These are phyloP conservation scores for Electrophaes corylata DNA, from an alignment of 2,888 invertebrate genomes.

Conservation along the genomic window DNA sequence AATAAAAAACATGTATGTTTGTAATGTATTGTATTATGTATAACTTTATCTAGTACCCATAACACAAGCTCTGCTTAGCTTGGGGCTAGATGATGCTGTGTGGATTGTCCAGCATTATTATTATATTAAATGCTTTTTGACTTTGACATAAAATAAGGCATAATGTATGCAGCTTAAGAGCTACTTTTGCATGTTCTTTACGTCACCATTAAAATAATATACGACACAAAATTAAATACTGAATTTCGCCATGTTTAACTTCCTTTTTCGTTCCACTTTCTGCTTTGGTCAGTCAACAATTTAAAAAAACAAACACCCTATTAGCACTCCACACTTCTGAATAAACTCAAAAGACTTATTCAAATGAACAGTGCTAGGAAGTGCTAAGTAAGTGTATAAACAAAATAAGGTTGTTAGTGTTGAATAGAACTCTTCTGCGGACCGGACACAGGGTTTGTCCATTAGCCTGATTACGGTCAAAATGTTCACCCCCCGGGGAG, in stretches of 20 bases:
- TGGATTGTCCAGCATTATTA: too few species aligned
- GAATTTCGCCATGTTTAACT: too few species aligned
- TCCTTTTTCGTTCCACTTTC: too few species aligned
- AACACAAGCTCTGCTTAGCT: too few species aligned
- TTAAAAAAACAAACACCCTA: background rate
- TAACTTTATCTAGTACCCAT: too few species aligned
- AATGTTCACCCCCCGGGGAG: slow-evolving; percentile 66
- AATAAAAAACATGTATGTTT: too few species aligned
- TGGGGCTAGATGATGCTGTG: too few species aligned
- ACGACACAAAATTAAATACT: too few species aligned
- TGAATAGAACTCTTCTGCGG: slow-evolving; percentile 66
- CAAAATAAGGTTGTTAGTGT: slow-evolving; percentile 69
- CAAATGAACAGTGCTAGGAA: slow-evolving; percentile 32
- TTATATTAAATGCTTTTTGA: too few species aligned
- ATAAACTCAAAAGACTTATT: slow-evolving; percentile 27
- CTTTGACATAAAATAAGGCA: too few species aligned
- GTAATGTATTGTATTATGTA: too few species aligned
- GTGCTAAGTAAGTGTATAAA: slow-evolving; percentile 63
- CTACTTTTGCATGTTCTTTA: background rate
- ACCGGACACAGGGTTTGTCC: slow-evolving; percentile 74
- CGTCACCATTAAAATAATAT: background rate
- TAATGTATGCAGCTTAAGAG: background rate
- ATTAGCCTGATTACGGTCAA: slow-evolving; percentile 81
- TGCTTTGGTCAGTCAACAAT: slow-evolving; percentile 3
- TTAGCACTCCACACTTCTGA: slow-evolving; percentile 6